Percentiles rank a stretch among this genome's conserved stretches.
Evolutionary conservation across 2,888 invertebrate genomes (phyloP).

Genomic region (Tuta absoluta): DNA sequence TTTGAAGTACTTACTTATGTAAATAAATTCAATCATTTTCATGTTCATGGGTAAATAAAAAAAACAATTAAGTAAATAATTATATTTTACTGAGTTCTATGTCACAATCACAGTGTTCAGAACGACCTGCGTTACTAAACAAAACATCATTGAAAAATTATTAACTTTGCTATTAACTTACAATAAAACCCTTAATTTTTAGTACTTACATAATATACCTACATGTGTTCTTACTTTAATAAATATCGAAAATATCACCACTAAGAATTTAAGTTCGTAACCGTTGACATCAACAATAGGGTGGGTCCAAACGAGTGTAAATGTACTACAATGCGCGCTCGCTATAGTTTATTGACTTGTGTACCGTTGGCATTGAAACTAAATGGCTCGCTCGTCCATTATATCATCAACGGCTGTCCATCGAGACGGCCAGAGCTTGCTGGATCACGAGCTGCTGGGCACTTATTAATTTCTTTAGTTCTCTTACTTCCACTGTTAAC

Average conservation of each 20-base stretch:
- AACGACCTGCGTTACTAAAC: conserved; percentile 47
- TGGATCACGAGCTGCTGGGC: conserved; percentile 77
- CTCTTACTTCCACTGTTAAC: conserved; percentile 85
- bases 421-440: conserved; percentile 70
- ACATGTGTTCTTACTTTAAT: not conserved
- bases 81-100: conserved; percentile 5
- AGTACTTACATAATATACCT: too few relatives aligned
- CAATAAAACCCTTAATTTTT: not conserved
- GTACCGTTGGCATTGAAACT: conserved; percentile 76
- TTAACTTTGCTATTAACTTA: not conserved
- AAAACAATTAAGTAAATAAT: not conserved
- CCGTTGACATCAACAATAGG: conserved; percentile 48
- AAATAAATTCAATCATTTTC: too few relatives aligned
- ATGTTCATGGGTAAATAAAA: not conserved
- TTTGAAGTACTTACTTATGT: too few relatives aligned
- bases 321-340: conserved; percentile 56
- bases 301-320: conserved; percentile 53
- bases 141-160: conserved; percentile 1
- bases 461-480: conserved; percentile 82
- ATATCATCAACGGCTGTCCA: conserved; percentile 74
- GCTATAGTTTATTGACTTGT: conserved; percentile 76
- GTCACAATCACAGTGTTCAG: conserved; percentile 59
- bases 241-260: conserved; percentile 56
- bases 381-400: conserved; percentile 66
- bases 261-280: conserved; percentile 63